Evolutionary conservation across 1,140 invertebrate genomes (phyloP), one percentile per base, ranked within the genome.

Genomic region (Caligus rogercresseyi): DNA sequence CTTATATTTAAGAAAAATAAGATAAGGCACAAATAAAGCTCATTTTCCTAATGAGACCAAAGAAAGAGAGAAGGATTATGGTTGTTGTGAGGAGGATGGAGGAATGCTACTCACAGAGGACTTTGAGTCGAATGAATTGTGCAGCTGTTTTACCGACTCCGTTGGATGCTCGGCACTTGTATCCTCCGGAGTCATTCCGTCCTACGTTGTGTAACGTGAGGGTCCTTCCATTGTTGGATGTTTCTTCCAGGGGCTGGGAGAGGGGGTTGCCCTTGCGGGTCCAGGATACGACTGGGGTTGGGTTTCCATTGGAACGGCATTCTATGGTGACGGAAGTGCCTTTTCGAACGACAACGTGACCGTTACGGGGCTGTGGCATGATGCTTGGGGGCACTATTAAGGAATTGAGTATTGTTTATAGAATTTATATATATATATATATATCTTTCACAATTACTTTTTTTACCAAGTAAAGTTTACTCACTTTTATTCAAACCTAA

Each of bases 211-310:
- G n/a, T 21, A 56, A 21, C 15, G 54, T 56, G 20, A 56, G 54
- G 54, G 24, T 56, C 54, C 19, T 56, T 20, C 54, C 54, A 18
- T 56, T 20, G 24, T 56, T 56, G 19, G 54, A 21, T 3, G 24
- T 20, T 20, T 56, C 54, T 18, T n/a, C 24, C 19, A n/a, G 18
- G 19, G 54, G 54, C 24, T n/a, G 20, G 3, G 15, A 16, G 54
- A 20, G 20, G 24, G 20, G 54, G 15, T 31, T 52, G 2, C 24
- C n/a, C 1, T 60, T 31, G 19, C 56, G 54, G 1, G 58, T 65
- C 68, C 68, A 69, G 2, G 57, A 65, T 7, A 69, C 64, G 7
- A 21, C 64, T 18, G 68, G 68, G 16, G 61, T 54, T 25, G 68
- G 68, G 51, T 69, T 67, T 15, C 68, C 68, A 23, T 58, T 18